Percentiles rank a stretch among this genome's conserved stretches.
Conservation (phyloP, 2,113 vertebrate genomes). For the Mustela nigripes region DNA sequence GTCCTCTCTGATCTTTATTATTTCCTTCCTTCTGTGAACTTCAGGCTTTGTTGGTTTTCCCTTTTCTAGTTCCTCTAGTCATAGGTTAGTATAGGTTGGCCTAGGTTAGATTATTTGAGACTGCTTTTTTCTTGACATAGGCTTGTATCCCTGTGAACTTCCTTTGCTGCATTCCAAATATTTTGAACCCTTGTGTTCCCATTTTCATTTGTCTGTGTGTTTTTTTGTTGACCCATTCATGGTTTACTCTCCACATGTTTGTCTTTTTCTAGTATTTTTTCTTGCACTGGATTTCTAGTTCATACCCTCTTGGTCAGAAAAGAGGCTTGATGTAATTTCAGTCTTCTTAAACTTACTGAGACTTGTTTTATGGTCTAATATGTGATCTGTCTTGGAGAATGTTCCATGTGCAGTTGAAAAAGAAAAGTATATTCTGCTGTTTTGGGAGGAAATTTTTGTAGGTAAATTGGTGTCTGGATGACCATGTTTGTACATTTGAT, state of each 20-base stretch:
- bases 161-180: background rate
- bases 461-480: conserved; percentile 50
- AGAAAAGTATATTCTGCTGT: background rate
- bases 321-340: background rate
- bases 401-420: background rate
- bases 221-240: background rate
- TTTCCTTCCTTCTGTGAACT: background rate
- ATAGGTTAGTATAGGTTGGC: background rate
- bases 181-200: background rate
- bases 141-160: background rate
- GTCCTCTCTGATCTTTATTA: background rate
- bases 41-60: background rate
- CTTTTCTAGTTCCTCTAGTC: background rate
- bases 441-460: background rate
- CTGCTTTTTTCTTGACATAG: background rate
- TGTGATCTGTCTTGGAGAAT: background rate
- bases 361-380: background rate
- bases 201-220: background rate
- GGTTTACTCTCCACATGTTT: background rate
- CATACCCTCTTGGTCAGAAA: background rate
- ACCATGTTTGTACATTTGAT: conserved; percentile 28
- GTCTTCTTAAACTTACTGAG: background rate
- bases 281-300: background rate
- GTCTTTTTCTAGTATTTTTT: background rate
- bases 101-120: background rate